Percentiles rank a stretch among this genome's conserved stretches.
Evolutionary conservation across 2,797 vertebrate genomes (phyloP).

Genomic region (Protonibea diacanthus): DNA sequence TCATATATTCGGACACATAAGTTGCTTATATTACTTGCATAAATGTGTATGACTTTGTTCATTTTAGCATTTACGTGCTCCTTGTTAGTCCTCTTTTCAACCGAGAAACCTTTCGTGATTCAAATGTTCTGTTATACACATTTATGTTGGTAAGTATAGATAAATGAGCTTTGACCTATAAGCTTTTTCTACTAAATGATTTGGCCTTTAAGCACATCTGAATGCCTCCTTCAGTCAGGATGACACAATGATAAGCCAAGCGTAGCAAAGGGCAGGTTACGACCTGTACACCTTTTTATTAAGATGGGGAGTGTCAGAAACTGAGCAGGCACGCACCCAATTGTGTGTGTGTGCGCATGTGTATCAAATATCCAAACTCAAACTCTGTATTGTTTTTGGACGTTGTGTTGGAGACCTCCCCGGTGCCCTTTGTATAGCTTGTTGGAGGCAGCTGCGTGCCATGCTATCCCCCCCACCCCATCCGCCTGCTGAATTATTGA

Average conservation of each 20-base stretch:
- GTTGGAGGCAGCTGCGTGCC: constrained; percentile 65
- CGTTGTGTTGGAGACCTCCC: constrained; percentile 51
- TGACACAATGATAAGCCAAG: constrained; percentile 40
- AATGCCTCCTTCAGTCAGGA: constrained; percentile 40
- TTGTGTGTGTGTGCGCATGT: constrained; percentile 32
- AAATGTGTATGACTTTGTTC: constrained; percentile 37
- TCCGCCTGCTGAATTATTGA: constrained; percentile 82
- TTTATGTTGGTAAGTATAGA: constrained; percentile 21
- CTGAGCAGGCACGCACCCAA: constrained; percentile 24
- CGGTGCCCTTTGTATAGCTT: constrained; percentile 60
- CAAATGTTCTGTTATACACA: constrained; percentile 25
- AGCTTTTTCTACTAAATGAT: constrained; percentile 45
- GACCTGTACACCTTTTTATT: constrained; percentile 46
- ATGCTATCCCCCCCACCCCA: not conserved
- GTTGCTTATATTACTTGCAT: constrained; percentile 6
- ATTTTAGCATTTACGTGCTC: constrained; percentile 27
- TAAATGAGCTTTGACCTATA: constrained; percentile 40
- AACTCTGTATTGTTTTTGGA: constrained; percentile 35
- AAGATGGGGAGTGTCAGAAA: constrained; percentile 39
- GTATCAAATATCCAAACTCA: constrained; percentile 45
- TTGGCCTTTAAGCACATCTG: constrained; percentile 35
- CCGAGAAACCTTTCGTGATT: constrained; percentile 17
- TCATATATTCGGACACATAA: not conserved
- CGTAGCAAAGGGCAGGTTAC: constrained; percentile 49
- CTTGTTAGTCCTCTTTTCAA: not conserved